Conservation (phyloP, 92 coral and sea anemone species). For the Palythoa heliodiscus region DNA sequence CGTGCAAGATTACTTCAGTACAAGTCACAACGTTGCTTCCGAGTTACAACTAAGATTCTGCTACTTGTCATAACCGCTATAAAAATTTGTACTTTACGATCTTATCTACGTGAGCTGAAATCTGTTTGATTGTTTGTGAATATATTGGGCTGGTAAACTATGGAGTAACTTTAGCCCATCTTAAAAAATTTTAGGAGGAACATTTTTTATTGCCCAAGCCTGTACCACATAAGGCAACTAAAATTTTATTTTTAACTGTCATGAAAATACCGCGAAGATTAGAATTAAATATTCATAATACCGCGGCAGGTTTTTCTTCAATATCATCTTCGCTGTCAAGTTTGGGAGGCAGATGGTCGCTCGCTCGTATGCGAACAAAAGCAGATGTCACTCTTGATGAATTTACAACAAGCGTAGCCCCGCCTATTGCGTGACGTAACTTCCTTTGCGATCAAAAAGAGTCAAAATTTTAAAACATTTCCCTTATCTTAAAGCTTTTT, state of each 20-base stretch:
- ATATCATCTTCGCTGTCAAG: conserved; percentile 62
- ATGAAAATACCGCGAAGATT: conserved; percentile 48
- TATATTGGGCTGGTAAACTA: not conserved
- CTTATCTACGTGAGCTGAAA: conserved; percentile 24
- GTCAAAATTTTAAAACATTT: not conserved
- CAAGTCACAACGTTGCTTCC: not conserved
- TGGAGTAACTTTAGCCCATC: not conserved
- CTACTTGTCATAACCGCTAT: conserved; percentile 15
- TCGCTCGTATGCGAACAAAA: conserved; percentile 50
- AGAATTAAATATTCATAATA: conserved; percentile 75
- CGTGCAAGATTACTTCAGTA: not conserved
- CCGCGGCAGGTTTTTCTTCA: conserved; percentile 51
- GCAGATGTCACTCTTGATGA: conserved; percentile 64
- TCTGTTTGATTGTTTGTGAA: not conserved
- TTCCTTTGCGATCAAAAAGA: conserved; percentile 54
- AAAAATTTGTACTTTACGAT: conserved; percentile 33
- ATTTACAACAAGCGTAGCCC: conserved; percentile 59
- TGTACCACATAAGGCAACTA: conserved; percentile 3
- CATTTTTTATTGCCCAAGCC: not conserved
- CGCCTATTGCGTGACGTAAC: conserved; percentile 82
- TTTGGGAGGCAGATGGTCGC: conserved; percentile 77
- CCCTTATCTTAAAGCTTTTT: not conserved
- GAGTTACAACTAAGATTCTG: conserved; percentile 15
- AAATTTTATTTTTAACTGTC: conserved; percentile 32
- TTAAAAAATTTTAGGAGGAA: not conserved